These are phyloP conservation scores for Pseudorectes ferrugineus DNA, from an alignment of 2,113 vertebrate genomes.

Conservation along the genomic window DNA sequence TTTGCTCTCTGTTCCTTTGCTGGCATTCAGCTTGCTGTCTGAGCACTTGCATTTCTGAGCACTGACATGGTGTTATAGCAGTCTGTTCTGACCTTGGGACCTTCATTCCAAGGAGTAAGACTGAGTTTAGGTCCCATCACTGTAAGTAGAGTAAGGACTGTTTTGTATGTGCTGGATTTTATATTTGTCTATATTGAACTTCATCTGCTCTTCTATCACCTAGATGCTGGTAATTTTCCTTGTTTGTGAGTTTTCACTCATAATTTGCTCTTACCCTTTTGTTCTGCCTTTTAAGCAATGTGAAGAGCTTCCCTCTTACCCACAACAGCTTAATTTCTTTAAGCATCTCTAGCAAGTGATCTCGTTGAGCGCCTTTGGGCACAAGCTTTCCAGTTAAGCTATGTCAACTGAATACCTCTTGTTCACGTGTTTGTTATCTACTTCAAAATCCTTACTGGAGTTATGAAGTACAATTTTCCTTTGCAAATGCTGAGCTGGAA, in stretches of 20 bases:
- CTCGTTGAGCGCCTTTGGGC: neutral
- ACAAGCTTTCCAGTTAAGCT: neutral
- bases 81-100: neutral
- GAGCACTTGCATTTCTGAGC: neutral
- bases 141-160: neutral
- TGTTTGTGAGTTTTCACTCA: neutral
- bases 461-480: neutral
- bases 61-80: neutral
- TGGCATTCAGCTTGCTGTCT: neutral
- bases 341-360: neutral
- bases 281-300: neutral
- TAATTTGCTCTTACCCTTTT: neutral
- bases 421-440: neutral
- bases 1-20: neutral
- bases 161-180: neutral
- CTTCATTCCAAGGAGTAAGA: neutral
- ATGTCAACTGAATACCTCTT: neutral
- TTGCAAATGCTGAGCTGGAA: neutral
- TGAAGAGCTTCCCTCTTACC: neutral
- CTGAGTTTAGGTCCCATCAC: neutral
- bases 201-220: neutral
- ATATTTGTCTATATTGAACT: neutral
- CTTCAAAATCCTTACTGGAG: neutral
- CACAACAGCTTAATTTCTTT: neutral
- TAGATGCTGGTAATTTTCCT: neutral